Evolutionary conservation across 2,113 vertebrate species (phyloP), one percentile per base, ranked within the genome.

Genomic region (Pelusios castaneus): DNA sequence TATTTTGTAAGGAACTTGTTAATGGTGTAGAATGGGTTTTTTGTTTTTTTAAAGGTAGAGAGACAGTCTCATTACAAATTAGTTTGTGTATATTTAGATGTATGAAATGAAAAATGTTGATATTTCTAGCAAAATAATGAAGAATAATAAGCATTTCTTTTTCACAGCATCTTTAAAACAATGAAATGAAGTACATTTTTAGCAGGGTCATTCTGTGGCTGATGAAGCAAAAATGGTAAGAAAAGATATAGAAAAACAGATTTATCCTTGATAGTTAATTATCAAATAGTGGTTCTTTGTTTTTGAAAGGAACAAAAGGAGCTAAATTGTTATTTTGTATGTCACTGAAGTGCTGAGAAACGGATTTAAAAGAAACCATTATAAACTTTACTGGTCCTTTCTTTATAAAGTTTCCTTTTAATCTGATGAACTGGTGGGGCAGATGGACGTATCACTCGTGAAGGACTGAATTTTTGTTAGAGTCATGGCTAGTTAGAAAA

Each of bases 231-330:
- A 89, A 84, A 75, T n/a, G 24, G 31, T 51, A 70, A 88, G 70
- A 84, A 51, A 80, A 79, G 49, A 58, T n/a, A 16, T 85, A 73
- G 89, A 94, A 96, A 94, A 89, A 77, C 67, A 87, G 87, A 63
- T 92, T 93, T 87, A 63, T 95, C 84, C 93, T 83, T 31, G 70
- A 82, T 80, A 83, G 47, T 91, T 94, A 88, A 85, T 94, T 95
- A 88, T 85, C 56, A 89, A 83, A 94, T 83, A 96, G 55, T 87
- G 95, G 89, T 56, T 89, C 95, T 97, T 97, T 97, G 93, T 97
- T 97, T n/a, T 97, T 73, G 56, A 90, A 96, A 93, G 88, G 76
- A 95, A 90, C 88, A 60, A 60, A 88, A 95, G 43, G 0, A 73
- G 80, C 82, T 91, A 27, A 49, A 82, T 89, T 90, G 43, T 91